A percentile compares a stretch with the other conserved stretches of the same genome.
Conservation (phyloP, 2,797 vertebrate species). For the Enteromius thamalakanensis region DNA sequence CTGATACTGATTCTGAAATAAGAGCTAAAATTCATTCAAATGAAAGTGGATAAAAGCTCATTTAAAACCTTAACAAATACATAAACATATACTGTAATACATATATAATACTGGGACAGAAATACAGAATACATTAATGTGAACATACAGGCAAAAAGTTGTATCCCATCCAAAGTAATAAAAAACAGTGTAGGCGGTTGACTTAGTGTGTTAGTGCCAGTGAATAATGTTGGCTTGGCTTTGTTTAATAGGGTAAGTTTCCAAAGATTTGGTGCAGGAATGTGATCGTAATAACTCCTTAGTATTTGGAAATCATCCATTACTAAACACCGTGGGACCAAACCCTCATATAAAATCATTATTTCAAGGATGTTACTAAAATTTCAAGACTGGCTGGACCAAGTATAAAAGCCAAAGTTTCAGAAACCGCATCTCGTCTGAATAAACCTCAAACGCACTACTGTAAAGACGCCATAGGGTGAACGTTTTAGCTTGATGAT, state of each 20-base stretch:
- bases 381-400: not conserved
- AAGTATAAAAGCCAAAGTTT: not conserved
- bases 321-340: slow-evolving; percentile 5
- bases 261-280: slow-evolving; percentile 21
- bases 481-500: not conserved
- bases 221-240: slow-evolving; percentile 1
- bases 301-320: not conserved
- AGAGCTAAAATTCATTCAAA: not conserved
- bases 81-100: not conserved
- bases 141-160: not conserved
- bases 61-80: not conserved
- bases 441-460: not conserved
- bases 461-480: not conserved
- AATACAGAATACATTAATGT: not conserved
- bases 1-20: not conserved
- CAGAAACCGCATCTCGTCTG: not conserved
- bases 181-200: not conserved
- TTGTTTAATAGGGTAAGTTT: slow-evolving; percentile 2
- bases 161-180: slow-evolving; percentile 24
- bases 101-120: not conserved
- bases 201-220: slow-evolving; percentile 10
- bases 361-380: not conserved
- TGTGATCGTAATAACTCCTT: not conserved
- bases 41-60: not conserved
- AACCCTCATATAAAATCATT: not conserved